Base-by-base conservation (phyloP, 2,888 invertebrate genomes). In the Amphipyra berbera region DNA sequence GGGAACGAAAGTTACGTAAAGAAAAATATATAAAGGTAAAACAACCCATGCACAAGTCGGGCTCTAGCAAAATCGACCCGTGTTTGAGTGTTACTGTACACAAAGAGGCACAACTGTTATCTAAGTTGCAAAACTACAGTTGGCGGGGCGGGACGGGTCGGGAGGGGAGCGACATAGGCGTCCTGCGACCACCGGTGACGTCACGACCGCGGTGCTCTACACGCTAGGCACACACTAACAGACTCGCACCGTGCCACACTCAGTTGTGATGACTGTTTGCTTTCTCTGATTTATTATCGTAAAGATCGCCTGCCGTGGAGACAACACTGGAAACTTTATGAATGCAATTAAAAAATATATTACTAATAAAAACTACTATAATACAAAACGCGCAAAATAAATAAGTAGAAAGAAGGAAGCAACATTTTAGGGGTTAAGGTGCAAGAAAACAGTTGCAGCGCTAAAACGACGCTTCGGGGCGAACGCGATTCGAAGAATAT, bases 231-330 rank as follows among this genome's bases (percentile, higher is more conserved):
- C 82, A 81, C 84, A 83, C 83, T 82, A 82, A 87, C 82, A 83
- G 79, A 83, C 71, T 72, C 85, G 91, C 91, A 89, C 89, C 87
- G 91, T 91, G 93, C 90, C 93, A 92, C 92, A 90, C 89, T 85
- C 87, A 92, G 91, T 93, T 94, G 95, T 94, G 94, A 94, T 95
- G 94, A 92, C 87, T 84, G 87, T 90, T 92, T 90, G 89, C 89
- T 90, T 90, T 81, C 82, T 91, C 89, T 88, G 80, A 84, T 89
- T 90, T 88, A 90, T 90, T 90, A 90, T 89, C 88, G 84, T 82
- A 83, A 67, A 68, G 46, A 71, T 72, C 73, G 75, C 67, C 76
- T 68, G 73, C 61, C 89, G 85, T 84, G 88, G 80, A 88, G 92
- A 92, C 92, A 93, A 93, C 90, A 90, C 89, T 84, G 79, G 14